Evolutionary conservation across 2,113 vertebrate species (phyloP), one percentile per base, ranked within the genome.

Genomic region (Muntiacus reevesi): DNA sequence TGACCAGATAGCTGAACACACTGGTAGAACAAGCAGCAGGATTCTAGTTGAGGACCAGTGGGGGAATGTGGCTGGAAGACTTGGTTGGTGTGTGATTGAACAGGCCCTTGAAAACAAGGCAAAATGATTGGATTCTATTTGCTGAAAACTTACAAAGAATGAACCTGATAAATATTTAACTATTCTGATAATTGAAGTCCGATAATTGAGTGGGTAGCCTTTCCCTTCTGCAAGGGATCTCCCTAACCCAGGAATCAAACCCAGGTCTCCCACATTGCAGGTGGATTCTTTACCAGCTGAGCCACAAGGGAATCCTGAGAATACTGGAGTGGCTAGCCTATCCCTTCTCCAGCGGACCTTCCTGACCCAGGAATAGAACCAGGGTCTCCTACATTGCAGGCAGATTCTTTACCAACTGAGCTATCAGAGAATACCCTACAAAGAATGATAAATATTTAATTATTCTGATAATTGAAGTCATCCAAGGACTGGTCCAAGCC

Each of bases 81-180:
- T 15, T 40, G 9, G 21, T 3, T 17, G 4, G 5, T 33, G 14
- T 4, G 8, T 17, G 33, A 28, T 1, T 25, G 13, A 30, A 50
- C 8, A 87, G 8, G 14, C 28, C 36, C 36, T 59, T 8, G 50
- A 67, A 52, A 83, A 59, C 27, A 76, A 74, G 30, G 5, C 60
- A 60, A 47, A 59, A 27, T 28, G 9, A n/a, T 60, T 36, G 7
- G 33, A n/a, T 33, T 43, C n/a, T 54, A 1, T 67, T 60, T 74
- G 47, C 5, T 50, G 23, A 67, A 43, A 79, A 25, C 16, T 8
- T 43, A 47, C 27, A 62, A 79, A 50, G 82, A 55, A 9, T 52
- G 28, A 84, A 50, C 43, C 43, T 60, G 33, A 85, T 36, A 54
- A 36, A 67, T 83, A 40, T 30, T 40, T 87, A 62, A 62, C 36